These are phyloP conservation scores for Dilophus febrilis DNA, from an alignment of 2,888 invertebrate genomes.

Conservation along the genomic window DNA sequence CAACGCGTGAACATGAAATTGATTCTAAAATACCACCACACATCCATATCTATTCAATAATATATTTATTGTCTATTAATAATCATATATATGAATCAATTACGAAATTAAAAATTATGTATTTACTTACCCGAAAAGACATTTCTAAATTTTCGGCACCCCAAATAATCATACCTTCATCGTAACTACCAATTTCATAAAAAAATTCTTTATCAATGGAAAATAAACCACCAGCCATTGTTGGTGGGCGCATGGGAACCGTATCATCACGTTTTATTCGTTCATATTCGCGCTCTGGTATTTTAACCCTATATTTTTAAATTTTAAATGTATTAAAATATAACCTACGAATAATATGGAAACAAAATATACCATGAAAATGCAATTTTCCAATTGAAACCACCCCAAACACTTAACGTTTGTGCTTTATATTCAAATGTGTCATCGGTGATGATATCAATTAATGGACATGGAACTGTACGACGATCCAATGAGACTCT, in stretches of 20 bases:
- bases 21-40: constrained; percentile 16
- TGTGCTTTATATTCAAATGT: constrained; percentile 17
- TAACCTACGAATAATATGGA: too few species aligned
- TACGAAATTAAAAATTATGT: too few species aligned
- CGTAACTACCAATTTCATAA: constrained; percentile 14
- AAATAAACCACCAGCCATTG: constrained; percentile 13
- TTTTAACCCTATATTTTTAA: constrained; percentile 52
- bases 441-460: constrained; percentile 21
- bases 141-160: constrained; percentile 14
- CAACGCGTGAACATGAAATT: constrained; percentile 16
- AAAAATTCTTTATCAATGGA: constrained; percentile 15
- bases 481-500: constrained; percentile 12
- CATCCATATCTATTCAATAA: constrained; percentile 13
- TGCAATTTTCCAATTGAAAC: constrained; percentile 5
- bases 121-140: constrained; percentile 5
- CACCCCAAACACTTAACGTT: constrained; percentile 2
- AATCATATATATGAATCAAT: too few species aligned
- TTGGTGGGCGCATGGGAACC: constrained; percentile 6
- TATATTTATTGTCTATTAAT: background rate
- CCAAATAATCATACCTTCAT: constrained; percentile 16
- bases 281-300: constrained; percentile 56
- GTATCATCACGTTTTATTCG: constrained; percentile 35
- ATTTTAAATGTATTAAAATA: background rate
- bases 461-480: constrained; percentile 20
- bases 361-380: constrained; percentile 4